These are phyloP conservation scores for Caenorhabditis japonica DNA, from an alignment of 2,888 invertebrate species.

Conservation along the genomic window DNA sequence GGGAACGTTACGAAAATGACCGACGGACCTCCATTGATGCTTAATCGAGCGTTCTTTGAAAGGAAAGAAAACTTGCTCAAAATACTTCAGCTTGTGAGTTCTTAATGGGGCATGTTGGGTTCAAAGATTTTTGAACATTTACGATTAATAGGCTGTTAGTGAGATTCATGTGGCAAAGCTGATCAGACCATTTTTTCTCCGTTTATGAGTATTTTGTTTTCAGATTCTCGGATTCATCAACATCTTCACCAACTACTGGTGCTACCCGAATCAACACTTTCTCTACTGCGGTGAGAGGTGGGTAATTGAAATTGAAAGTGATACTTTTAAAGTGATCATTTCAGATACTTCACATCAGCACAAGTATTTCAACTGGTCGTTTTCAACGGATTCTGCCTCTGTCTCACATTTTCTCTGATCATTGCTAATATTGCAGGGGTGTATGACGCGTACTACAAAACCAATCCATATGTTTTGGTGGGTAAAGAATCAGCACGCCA, in stretches of 20 bases:
- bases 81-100: conserved; percentile 43
- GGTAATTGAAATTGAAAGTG: too few species aligned
- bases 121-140: neutral
- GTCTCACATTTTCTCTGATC: conserved; percentile 59
- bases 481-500: neutral
- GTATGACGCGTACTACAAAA: conserved; percentile 69
- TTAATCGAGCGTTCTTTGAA: conserved; percentile 60
- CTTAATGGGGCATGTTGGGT: neutral
- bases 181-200: neutral
- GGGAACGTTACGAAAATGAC: conserved; percentile 37
- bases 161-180: neutral
- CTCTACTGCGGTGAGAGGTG: conserved; percentile 53
- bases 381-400: conserved; percentile 66
- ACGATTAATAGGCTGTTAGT: neutral
- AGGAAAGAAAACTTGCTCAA: conserved; percentile 57
- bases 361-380: conserved; percentile 70
- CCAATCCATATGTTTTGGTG: conserved; percentile 68
- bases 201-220: conserved; percentile 32
- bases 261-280: conserved; percentile 63
- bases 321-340: conserved; percentile 12
- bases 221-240: conserved; percentile 59
- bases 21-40: conserved; percentile 61
- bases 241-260: conserved; percentile 58
- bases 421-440: conserved; percentile 63
- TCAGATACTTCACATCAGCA: conserved; percentile 58